These are phyloP conservation scores for Thelaira solivaga DNA, from an alignment of 2,888 invertebrate species.

Conservation along the genomic window DNA sequence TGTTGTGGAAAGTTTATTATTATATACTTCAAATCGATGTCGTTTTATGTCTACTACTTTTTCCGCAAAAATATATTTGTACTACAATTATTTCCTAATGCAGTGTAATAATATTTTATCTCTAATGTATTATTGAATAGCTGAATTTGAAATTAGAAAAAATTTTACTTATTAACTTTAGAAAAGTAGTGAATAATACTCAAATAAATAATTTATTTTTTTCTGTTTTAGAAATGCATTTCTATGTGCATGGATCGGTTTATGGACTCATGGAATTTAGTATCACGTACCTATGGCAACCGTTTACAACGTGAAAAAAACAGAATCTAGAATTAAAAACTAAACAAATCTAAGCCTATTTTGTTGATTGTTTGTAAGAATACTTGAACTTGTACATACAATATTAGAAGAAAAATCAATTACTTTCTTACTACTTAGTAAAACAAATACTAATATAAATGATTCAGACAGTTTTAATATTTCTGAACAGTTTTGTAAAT, in stretches of 20 bases:
- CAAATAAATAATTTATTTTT: background rate
- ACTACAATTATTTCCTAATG: too few species aligned
- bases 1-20: too few species aligned
- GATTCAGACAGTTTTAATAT: conserved; percentile 14
- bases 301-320: conserved; percentile 86
- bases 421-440: conserved; percentile 21
- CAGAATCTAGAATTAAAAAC: conserved; percentile 44
- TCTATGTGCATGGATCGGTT: conserved; percentile 99
- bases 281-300: conserved; percentile 91
- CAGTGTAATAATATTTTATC: too few species aligned
- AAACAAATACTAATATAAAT: conserved; percentile 15
- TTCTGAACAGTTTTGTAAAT: background rate
- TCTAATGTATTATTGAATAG: too few species aligned
- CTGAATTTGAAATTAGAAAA: too few species aligned
- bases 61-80: too few species aligned
- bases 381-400: conserved; percentile 32
- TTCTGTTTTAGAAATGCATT: conserved; percentile 85
- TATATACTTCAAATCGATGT: too few species aligned
- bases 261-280: conserved; percentile 97
- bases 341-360: conserved; percentile 12
- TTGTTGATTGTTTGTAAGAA: conserved; percentile 58
- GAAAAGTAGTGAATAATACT: too few species aligned
- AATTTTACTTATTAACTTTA: too few species aligned
- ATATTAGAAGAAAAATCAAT: background rate
- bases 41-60: too few species aligned